Evolutionary conservation across 2,888 invertebrate genomes (phyloP).

Genomic region (Chloroclysta siterata): DNA sequence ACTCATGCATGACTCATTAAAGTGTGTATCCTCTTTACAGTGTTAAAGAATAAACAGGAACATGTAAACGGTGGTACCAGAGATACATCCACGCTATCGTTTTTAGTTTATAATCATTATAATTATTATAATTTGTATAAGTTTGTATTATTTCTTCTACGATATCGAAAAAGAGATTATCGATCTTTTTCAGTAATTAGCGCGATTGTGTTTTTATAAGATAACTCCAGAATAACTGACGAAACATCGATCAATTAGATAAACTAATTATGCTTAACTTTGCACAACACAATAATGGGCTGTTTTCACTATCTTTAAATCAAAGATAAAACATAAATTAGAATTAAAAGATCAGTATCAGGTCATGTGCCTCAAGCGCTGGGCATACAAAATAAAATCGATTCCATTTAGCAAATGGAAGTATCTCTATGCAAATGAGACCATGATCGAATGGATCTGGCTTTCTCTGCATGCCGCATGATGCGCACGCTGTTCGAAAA

Average conservation of each 20-base stretch:
- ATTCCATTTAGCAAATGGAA: constrained; percentile 9
- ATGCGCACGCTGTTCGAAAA: constrained; percentile 1
- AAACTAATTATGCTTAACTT: constrained; percentile 9
- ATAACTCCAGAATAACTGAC: constrained; percentile 3
- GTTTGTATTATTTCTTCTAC: too few species aligned
- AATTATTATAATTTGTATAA: too few species aligned
- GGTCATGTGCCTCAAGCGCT: not conserved
- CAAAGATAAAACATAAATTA: not conserved
- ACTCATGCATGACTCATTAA: too few species aligned
- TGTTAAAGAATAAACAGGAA: too few species aligned
- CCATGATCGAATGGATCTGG: not conserved
- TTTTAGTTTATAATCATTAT: too few species aligned
- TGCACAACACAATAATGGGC: not conserved
- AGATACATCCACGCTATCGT: too few species aligned
- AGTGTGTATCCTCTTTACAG: too few species aligned
- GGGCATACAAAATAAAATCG: not conserved
- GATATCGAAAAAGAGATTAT: too few species aligned
- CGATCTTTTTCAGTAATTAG: too few species aligned
- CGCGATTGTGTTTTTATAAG: not conserved
- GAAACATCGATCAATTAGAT: constrained; percentile 1
- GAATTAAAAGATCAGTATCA: not conserved
- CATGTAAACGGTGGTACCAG: too few species aligned
- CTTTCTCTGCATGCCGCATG: too few species aligned
- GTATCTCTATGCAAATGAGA: constrained; percentile 8
- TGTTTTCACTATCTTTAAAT: not conserved